These are phyloP conservation scores for Leucosticte australis DNA, from an alignment of 2,113 vertebrate species.

Conservation along the genomic window DNA sequence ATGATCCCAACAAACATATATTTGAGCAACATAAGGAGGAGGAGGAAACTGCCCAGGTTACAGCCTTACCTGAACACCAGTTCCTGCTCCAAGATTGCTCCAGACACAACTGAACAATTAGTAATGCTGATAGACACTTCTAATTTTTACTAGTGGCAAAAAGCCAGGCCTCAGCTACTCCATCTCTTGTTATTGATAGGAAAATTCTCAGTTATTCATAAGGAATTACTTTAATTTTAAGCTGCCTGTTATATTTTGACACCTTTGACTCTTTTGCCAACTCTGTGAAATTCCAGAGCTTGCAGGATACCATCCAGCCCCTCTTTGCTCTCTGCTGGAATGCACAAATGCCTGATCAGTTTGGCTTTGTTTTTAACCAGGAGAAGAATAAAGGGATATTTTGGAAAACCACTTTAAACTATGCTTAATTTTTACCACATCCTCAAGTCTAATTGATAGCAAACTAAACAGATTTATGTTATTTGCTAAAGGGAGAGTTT, in stretches of 20 bases:
- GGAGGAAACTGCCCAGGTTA: not conserved
- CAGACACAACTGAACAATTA: not conserved
- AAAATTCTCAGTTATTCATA: not conserved
- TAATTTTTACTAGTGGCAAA: not conserved
- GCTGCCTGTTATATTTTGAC: accelerated
- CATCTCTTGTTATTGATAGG: not conserved
- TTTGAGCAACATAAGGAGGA: not conserved
- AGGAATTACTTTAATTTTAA: not conserved
- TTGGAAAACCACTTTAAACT: not conserved
- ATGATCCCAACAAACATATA: not conserved
- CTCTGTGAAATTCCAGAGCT: not conserved
- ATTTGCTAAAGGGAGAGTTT: not conserved
- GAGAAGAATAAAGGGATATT: not conserved
- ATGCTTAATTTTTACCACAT: not conserved
- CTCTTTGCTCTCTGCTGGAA: not conserved
- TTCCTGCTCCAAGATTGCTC: not conserved
- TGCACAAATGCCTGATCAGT: not conserved
- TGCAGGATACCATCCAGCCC: not conserved
- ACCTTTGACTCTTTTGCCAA: not conserved
- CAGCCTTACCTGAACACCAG: not conserved
- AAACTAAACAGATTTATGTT: not conserved
- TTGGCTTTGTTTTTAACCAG: not conserved
- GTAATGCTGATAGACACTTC: not conserved
- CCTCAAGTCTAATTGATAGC: not conserved
- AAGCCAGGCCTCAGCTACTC: not conserved